Evolutionary conservation across 2,797 vertebrate genomes (phyloP).

Genomic region (Limosa lapponica): DNA sequence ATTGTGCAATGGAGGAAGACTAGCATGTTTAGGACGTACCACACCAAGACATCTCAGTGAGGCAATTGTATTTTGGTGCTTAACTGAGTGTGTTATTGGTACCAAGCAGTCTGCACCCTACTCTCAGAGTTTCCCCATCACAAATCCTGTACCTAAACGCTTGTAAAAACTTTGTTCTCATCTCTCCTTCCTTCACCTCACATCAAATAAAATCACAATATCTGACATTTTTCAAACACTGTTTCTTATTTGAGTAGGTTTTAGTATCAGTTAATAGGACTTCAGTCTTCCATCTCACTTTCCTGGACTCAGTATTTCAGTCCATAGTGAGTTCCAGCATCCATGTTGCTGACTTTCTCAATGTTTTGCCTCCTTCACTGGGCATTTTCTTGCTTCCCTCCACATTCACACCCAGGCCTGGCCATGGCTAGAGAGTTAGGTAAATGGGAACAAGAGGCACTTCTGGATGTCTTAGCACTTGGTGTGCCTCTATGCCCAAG

Average conservation of each 20-base stretch:
- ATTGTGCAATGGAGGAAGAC: not conserved
- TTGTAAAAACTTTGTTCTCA: not conserved
- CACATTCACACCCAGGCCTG: not conserved
- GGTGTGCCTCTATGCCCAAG: accelerated
- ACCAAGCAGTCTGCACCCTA: not conserved
- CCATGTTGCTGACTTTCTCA: not conserved
- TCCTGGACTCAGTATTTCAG: not conserved
- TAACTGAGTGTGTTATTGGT: not conserved
- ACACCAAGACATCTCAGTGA: not conserved
- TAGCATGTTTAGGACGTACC: not conserved
- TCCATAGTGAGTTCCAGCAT: not conserved
- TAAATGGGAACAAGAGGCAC: not conserved
- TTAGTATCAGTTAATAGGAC: not conserved
- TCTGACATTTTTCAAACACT: not conserved
- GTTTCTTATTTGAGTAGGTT: not conserved
- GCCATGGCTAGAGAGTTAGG: not conserved
- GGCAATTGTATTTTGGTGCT: not conserved
- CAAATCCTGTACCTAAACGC: not conserved
- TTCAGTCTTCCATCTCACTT: not conserved
- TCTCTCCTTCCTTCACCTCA: not conserved
- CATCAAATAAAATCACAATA: not conserved
- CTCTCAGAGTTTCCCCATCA: not conserved
- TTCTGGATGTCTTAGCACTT: not conserved
- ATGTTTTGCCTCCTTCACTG: not conserved
- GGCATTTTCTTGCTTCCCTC: not conserved